Conservation (phyloP, 2,888 invertebrate species). For the Coenonympha glycerion region DNA sequence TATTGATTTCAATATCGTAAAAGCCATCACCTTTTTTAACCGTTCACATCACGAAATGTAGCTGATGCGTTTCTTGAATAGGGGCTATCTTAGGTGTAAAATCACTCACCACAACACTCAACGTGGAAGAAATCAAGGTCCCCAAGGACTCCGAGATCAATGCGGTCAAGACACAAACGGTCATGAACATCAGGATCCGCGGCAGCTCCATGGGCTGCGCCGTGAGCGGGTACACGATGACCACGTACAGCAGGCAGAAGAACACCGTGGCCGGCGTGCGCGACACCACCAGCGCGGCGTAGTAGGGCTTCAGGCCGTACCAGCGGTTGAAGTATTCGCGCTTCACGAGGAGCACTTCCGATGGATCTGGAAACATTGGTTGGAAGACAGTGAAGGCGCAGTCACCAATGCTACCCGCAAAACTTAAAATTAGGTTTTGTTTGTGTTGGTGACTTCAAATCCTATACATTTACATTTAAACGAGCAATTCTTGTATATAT, state of each 20-base stretch:
- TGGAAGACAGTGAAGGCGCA: too few species aligned
- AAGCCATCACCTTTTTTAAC: too few species aligned
- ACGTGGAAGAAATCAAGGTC: constrained; percentile 81
- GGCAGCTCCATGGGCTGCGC: constrained; percentile 84
- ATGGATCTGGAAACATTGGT: constrained; percentile 87
- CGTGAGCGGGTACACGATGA: constrained; percentile 83
- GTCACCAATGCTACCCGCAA: too few species aligned
- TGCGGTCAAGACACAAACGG: constrained; percentile 81
- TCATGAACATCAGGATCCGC: constrained; percentile 81
- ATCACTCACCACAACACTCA: constrained; percentile 87
- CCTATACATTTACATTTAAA: too few species aligned
- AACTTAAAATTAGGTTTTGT: too few species aligned
- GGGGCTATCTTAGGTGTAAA: too few species aligned
- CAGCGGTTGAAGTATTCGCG: constrained; percentile 90
- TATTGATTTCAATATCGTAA: too few species aligned
- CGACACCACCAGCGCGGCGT: constrained; percentile 82
- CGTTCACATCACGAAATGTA: too few species aligned
- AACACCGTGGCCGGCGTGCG: constrained; percentile 83
- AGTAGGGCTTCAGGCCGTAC: constrained; percentile 88
- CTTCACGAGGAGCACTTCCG: constrained; percentile 84
- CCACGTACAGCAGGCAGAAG: constrained; percentile 80
- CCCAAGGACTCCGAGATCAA: constrained; percentile 88
- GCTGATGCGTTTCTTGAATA: too few species aligned
- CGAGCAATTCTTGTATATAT: too few species aligned
- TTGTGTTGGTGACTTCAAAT: too few species aligned